Conservation (phyloP, 2,888 invertebrate species). For the Ectemnius cavifrons region DNA sequence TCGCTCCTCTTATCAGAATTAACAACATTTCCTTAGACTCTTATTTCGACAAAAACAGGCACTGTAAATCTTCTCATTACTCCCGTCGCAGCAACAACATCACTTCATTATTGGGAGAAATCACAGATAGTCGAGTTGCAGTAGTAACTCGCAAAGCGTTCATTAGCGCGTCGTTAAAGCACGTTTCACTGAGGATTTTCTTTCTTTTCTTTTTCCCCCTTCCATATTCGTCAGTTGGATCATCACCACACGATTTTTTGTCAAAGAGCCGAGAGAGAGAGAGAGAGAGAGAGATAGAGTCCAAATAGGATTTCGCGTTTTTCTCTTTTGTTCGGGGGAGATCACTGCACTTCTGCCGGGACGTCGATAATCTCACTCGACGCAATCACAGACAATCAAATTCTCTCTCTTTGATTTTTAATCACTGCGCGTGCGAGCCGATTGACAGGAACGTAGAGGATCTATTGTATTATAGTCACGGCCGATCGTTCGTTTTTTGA, state of each 20-base stretch:
- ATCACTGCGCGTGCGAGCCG: not conserved
- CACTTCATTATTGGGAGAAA: constrained; percentile 36
- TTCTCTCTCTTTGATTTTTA: constrained; percentile 10
- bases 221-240: constrained; percentile 5
- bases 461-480: too few relatives aligned
- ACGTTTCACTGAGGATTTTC: constrained; percentile 48
- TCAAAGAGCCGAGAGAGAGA: not conserved
- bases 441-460: too few relatives aligned
- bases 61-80: constrained; percentile 47
- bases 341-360: constrained; percentile 8
- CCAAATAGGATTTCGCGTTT: constrained; percentile 10
- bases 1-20: constrained; percentile 14
- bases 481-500: constrained; percentile 1
- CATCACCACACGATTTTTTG: not conserved
- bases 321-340: not conserved
- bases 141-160: too few relatives aligned
- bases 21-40: constrained; percentile 23
- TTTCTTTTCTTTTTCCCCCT: constrained; percentile 11
- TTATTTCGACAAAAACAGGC: constrained; percentile 49
- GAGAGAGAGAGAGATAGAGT: constrained; percentile 7
- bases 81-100: not conserved
- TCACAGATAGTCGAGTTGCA: constrained; percentile 49
- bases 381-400: constrained; percentile 53
- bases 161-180: constrained; percentile 40
- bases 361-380: constrained; percentile 15